phyloP scores from a whole-genome alignment of 2,113 vertebrate genomes.

The Cyphomyrus plagiostoma region DNA sequence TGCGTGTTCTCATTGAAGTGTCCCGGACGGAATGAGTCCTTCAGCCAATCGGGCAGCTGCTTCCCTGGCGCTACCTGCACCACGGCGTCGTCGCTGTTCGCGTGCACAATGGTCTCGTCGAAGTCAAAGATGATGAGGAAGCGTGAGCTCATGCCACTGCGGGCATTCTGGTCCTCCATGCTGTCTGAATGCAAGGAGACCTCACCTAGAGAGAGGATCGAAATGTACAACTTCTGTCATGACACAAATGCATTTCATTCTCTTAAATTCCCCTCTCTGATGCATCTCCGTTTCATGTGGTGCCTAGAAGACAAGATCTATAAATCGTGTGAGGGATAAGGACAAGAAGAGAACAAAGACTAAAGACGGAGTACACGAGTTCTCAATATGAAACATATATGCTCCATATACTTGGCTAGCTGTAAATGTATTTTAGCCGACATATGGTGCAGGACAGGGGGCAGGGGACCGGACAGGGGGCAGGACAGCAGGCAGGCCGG shows the following conservation, averaged over 20 bases:
- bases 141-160: slow-evolving; percentile 34
- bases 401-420: background rate
- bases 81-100: slow-evolving; percentile 82
- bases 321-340: background rate
- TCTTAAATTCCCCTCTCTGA: background rate
- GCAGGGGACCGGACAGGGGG: background rate
- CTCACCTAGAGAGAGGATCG: background rate
- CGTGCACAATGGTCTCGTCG: slow-evolving; percentile 83
- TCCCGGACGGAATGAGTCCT: slow-evolving; percentile 62
- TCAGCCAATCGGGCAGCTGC: slow-evolving; percentile 68
- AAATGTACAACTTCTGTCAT: background rate
- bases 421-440: background rate
- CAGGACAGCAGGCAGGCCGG: no score
- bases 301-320: background rate
- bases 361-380: background rate
- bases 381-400: background rate
- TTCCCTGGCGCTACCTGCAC: slow-evolving; percentile 63
- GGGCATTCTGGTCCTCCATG: slow-evolving; percentile 51
- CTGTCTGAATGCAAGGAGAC: slow-evolving; percentile 14
- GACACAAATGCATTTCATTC: background rate
- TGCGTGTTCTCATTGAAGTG: slow-evolving; percentile 82
- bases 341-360: background rate
- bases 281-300: background rate
- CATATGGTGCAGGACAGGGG: background rate
- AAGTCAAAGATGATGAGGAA: slow-evolving; percentile 88